Conservation (phyloP, 2,113 vertebrate genomes). For the Isurus oxyrinchus region DNA sequence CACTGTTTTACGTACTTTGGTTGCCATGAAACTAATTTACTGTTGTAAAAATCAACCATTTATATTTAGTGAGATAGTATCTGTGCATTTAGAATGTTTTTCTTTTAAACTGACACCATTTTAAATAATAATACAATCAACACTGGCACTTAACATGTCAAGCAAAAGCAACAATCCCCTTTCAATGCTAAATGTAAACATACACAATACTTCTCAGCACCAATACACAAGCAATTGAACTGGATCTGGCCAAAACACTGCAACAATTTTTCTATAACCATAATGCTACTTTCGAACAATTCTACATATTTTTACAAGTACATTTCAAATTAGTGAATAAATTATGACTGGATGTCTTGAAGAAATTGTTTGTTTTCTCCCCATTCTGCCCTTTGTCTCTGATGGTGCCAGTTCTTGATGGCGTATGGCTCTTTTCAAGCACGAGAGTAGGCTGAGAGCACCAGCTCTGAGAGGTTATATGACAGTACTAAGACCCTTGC, state of each 20-base stretch:
- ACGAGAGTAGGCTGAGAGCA: not conserved
- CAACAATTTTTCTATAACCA: not conserved
- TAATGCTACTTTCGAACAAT: not conserved
- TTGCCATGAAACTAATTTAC: not conserved
- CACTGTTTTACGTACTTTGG: not conserved
- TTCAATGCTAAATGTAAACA: not conserved
- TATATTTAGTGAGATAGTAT: not conserved
- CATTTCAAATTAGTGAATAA: not conserved
- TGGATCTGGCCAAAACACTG: not conserved
- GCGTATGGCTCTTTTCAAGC: not conserved
- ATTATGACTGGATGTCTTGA: not conserved
- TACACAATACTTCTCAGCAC: not conserved
- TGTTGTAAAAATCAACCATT: not conserved
- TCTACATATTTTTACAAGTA: not conserved
- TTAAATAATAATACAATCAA: not conserved
- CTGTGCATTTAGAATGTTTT: not conserved
- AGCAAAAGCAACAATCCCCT: not conserved
- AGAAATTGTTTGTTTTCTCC: not conserved
- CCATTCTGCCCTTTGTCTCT: not conserved
- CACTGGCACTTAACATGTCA: not conserved
- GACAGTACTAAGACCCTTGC: not conserved
- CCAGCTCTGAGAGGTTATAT: not conserved
- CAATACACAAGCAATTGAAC: not conserved
- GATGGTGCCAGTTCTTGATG: not conserved
- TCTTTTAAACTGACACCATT: not conserved